These are phyloP conservation scores for Oreotragus oreotragus DNA, from an alignment of 2,113 vertebrate species.

Conservation along the genomic window DNA sequence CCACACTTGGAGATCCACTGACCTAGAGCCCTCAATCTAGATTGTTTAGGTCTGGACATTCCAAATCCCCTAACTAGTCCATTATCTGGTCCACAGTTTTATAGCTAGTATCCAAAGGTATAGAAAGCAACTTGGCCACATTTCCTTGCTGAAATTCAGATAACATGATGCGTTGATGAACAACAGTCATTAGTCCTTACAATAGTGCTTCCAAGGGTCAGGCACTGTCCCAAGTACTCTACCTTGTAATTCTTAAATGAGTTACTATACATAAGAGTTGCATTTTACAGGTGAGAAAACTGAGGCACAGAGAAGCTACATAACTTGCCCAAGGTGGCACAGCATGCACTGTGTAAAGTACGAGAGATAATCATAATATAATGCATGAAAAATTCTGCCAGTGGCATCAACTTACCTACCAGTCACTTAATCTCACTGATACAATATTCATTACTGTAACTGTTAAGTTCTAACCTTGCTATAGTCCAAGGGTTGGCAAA, in stretches of 20 bases:
- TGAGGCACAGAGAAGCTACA: not conserved
- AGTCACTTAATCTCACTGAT: not conserved
- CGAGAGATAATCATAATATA: not conserved
- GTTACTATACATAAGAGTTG: not conserved
- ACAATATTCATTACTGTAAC: not conserved
- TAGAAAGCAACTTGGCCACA: not conserved
- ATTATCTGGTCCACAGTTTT: not conserved
- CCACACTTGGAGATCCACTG: not conserved
- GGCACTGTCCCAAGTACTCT: not conserved
- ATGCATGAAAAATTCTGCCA: not conserved
- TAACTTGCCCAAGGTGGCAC: not conserved
- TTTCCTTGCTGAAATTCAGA: slow-evolving; percentile 19
- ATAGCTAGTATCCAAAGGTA: not conserved
- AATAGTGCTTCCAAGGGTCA: not conserved
- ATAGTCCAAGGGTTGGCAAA: not conserved
- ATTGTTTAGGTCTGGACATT: not conserved
- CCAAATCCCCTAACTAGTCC: not conserved
- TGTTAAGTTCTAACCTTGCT: not conserved
- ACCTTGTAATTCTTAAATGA: not conserved
- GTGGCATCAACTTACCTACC: not conserved
- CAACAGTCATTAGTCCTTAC: not conserved
- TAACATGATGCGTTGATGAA: not conserved
- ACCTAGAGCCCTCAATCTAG: not conserved
- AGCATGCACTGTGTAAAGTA: not conserved
- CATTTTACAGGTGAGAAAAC: slow-evolving; percentile 27